Evolutionary conservation across 1,140 invertebrate species (phyloP).

Genomic region (Zaprionus ornatus): DNA sequence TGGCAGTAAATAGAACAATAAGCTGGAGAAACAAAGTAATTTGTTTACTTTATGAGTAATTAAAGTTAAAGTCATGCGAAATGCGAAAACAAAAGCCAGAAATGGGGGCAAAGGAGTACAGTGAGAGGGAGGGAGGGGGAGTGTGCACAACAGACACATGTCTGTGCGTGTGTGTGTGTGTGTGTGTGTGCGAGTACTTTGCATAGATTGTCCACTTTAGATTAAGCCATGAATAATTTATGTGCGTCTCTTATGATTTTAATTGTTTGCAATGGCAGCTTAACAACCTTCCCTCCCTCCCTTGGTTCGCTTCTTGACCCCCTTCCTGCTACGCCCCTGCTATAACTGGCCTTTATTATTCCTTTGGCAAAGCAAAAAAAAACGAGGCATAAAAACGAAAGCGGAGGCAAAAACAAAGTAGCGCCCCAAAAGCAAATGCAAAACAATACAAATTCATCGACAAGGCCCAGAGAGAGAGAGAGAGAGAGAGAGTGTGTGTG

Average conservation of each 20-base stretch:
- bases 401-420: conserved; percentile 69
- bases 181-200: conserved; percentile 58
- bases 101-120: background rate
- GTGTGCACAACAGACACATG: conserved; percentile 20
- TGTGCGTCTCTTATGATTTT: conserved; percentile 84
- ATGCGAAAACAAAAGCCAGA: background rate
- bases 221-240: conserved; percentile 83
- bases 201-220: conserved; percentile 83
- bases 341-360: conserved; percentile 40
- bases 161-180: conserved; percentile 16
- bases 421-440: conserved; percentile 81
- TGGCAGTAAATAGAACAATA: background rate
- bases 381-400: conserved; percentile 53
- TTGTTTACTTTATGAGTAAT: conserved; percentile 8
- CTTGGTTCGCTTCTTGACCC: background rate
- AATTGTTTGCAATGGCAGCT: conserved; percentile 83
- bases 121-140: background rate
- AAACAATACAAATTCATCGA: conserved; percentile 81
- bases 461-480: conserved; percentile 34
- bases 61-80: conserved; percentile 9
- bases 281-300: conserved; percentile 64
- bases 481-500: background rate
- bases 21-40: background rate
- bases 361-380: conserved; percentile 26
- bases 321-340: background rate